Base-by-base conservation (phyloP, 2,113 vertebrate species). In the Cyphomyrus plagiostoma region DNA sequence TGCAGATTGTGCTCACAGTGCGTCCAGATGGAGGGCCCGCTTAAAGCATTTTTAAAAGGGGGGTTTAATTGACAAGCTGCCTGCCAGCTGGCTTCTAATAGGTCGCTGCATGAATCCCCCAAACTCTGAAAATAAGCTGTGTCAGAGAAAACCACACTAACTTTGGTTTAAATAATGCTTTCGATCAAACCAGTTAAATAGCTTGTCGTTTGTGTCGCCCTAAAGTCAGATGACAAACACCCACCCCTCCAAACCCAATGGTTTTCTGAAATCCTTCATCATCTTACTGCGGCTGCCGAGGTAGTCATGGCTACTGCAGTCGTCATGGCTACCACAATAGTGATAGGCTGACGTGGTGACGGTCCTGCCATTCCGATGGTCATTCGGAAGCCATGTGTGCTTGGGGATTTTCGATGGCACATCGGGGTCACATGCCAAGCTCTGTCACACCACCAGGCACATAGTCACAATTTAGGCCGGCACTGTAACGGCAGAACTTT, bases 11-110 rank as follows among this genome's bases (percentile, higher is more conserved):
- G 10, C 77, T 39, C 42, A 26, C 80, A 83, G 39, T 48, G 30
- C 30, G 23, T n/a, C 66, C 48, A 82, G 46, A 53, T 48, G 49
- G 88, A 30, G 53, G 50, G 39, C 35, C 50, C 17, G 2, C 89
- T 58, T 19, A 30, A 91, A 91, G 91, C 92, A 93, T 92, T 91
- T 86, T 90, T 92, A 93, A 93, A 91, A 93, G 89, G 91, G 88
- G 88, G 92, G 93, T 91, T 93, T 93, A 93, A 94, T 94, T 93
- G 94, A 94, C 94, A 93, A 93, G 90, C 92, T 94, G 85, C 88
- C 70, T 90, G 92, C 93, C 91, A 93, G 91, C 90, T 94, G 92
- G 88, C 90, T 90, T 89, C 62, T 90, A 90, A 89, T 56, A 89
- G 19, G 56, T 80, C 88, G 89, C 87, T 92, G 91, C 88, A 88